Conservation (phyloP, 2,888 invertebrate species). For the Spisula solida region DNA sequence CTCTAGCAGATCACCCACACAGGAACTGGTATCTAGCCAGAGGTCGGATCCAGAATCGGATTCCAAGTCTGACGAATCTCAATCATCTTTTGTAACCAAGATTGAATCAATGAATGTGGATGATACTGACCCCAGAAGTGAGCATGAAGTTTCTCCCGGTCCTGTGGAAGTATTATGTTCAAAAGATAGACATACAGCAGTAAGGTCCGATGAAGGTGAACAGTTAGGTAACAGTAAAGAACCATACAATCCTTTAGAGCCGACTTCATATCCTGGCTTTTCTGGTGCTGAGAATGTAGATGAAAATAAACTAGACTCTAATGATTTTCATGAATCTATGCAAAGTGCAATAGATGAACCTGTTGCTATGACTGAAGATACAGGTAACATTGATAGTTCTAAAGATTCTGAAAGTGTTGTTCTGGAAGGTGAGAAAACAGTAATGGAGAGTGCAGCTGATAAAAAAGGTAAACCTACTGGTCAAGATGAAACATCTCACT, state of each 20-base stretch:
- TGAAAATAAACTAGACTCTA: neutral
- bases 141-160: neutral
- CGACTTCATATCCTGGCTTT: conserved; percentile 48
- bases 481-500: neutral
- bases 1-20: conserved; percentile 9
- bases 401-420: neutral
- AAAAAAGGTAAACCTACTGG: neutral
- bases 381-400: neutral
- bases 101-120: conserved; percentile 59
- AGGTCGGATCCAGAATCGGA: conserved; percentile 47
- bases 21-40: neutral
- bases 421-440: neutral
- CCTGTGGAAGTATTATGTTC: neutral
- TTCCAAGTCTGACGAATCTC: conserved; percentile 61
- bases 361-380: neutral
- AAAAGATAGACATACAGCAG: neutral
- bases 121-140: conserved; percentile 29
- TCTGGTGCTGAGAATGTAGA: neutral
- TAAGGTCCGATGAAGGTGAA: neutral
- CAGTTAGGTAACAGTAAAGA: neutral
- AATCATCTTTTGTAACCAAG: conserved; percentile 57
- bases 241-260: conserved; percentile 59
- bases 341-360: neutral
- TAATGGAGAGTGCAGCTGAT: neutral
- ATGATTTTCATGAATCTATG: conserved; percentile 14